Base-by-base conservation (phyloP, 2,888 invertebrate species). In the Pharmacophagus antenor region DNA sequence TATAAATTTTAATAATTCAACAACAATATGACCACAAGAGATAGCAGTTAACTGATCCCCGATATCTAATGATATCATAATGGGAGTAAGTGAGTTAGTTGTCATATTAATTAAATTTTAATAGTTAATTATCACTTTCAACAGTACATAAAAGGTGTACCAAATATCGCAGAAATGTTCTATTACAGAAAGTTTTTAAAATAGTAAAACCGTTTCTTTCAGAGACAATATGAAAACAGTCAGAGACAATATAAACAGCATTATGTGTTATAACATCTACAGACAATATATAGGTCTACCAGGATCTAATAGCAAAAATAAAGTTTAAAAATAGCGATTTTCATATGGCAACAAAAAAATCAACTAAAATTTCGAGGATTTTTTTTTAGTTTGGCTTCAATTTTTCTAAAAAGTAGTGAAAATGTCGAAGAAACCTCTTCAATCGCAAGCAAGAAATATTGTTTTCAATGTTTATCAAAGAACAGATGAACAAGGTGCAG, bases 1-100 rank as follows among this genome's bases (percentile, higher is more conserved):
- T 47, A 93, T 77, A 67, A 91, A 91, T 74, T 92, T 93, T 47
- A 93, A 79, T 62, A 93, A 71, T 79, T 93, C 92, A 22, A 89
- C 91, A 51, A 93, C 80, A 50, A 93, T 77, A 64, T 91, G 87
- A 4, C 92, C 92, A 76, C 92, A 92, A 18, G 92, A 90, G 71
- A 89, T 85, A 37, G 91, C 84, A 37, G 93, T 93, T 67, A 93
- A 72, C 69, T 91, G 84, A 68, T 92, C 91, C 47, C 88, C 88
- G 61, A 92, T 84, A 52, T 84, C 79, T 65, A 92, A 73, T 65
- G 85, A 72, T 57, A 91, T 65, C 52, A 67, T 61, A 41, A 87
- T 67, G 27, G 79, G 78, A 60, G 75, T 75, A 7, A 62, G 54
- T 48, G 62, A 59, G 52, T 57, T 69, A 25, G 60, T 50, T 44